These are phyloP conservation scores for Drosophila triauraria DNA, from an alignment of 1,140 invertebrate species.

Conservation along the genomic window DNA sequence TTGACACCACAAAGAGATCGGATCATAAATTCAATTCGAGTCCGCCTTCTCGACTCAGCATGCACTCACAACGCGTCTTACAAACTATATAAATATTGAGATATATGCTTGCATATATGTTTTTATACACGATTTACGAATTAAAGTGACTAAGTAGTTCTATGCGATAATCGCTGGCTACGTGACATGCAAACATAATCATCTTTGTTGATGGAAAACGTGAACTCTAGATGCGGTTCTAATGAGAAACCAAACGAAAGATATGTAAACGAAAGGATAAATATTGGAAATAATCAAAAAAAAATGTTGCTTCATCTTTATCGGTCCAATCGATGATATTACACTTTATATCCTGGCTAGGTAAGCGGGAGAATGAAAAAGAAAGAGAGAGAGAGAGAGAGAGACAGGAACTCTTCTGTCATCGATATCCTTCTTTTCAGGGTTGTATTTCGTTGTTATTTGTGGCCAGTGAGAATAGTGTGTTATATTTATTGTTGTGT, in stretches of 20 bases:
- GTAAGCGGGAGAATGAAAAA: neutral
- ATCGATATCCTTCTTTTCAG: slow-evolving; percentile 3
- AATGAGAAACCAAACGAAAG: slow-evolving; percentile 28
- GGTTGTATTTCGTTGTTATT: neutral
- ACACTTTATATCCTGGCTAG: slow-evolving; percentile 2
- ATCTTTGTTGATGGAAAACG: slow-evolving; percentile 4
- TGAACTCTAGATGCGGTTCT: slow-evolving; percentile 20
- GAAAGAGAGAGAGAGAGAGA: neutral
- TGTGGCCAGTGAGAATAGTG: neutral
- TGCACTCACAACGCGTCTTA: slow-evolving; percentile 28
- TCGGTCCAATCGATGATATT: slow-evolving; percentile 21
- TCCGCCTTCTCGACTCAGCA: slow-evolving; percentile 9
- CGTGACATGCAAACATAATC: slow-evolving; percentile 41
- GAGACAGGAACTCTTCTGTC: neutral
- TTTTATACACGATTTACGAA: slow-evolving; percentile 31
- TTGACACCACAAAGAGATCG: slow-evolving; percentile 12
- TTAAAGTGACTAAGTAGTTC: slow-evolving; percentile 19
- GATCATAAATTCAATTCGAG: neutral
- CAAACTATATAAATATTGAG: slow-evolving; percentile 14
- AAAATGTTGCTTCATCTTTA: slow-evolving; percentile 9
- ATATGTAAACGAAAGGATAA: slow-evolving; percentile 29
- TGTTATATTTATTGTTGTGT: neutral
- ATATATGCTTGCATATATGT: neutral
- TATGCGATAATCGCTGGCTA: slow-evolving; percentile 33
- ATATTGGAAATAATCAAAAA: slow-evolving; percentile 19